Percentiles rank a stretch among this genome's conserved stretches.
phyloP scores from a whole-genome alignment of 2,888 invertebrate species.

The Pristionchus japonicus region DNA sequence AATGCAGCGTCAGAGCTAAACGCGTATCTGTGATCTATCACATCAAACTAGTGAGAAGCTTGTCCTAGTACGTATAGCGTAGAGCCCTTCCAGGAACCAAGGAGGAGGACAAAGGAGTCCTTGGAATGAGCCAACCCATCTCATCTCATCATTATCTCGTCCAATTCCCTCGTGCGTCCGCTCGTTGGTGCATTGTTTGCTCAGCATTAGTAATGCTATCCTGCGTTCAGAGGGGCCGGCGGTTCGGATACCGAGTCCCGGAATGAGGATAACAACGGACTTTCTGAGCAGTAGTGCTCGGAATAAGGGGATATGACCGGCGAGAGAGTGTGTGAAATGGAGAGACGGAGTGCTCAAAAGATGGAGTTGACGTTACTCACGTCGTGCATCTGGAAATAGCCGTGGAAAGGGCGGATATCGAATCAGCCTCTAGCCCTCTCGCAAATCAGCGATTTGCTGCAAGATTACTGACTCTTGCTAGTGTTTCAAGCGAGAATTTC shows the following conservation, averaged over 20 bases:
- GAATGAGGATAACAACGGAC: not conserved
- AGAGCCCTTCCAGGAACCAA: too few relatives aligned
- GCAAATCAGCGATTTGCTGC: not conserved
- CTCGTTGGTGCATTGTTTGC: not conserved
- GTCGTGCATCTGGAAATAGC: not conserved
- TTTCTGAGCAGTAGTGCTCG: too few relatives aligned
- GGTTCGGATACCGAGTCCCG: not conserved
- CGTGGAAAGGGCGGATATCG: not conserved
- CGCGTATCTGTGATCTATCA: too few relatives aligned
- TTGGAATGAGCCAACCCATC: not conserved
- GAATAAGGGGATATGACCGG: too few relatives aligned
- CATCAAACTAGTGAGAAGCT: not conserved
- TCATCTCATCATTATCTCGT: not conserved
- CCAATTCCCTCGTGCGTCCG: not conserved
- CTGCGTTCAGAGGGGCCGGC: not conserved
- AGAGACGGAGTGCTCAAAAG: not conserved
- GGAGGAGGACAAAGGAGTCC: not conserved
- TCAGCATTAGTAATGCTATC: slow-evolving; percentile 22
- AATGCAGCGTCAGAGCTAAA: not conserved
- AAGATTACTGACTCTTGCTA: not conserved
- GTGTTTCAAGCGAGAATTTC: not conserved
- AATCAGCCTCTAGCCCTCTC: not conserved
- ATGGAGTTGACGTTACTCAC: not conserved
- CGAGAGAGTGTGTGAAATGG: too few relatives aligned
- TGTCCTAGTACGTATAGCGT: too few relatives aligned